A percentile compares a stretch with the other conserved stretches of the same genome.
These are phyloP conservation scores for Mesoligia furuncula DNA, from an alignment of 2,888 invertebrate genomes.

Conservation along the genomic window DNA sequence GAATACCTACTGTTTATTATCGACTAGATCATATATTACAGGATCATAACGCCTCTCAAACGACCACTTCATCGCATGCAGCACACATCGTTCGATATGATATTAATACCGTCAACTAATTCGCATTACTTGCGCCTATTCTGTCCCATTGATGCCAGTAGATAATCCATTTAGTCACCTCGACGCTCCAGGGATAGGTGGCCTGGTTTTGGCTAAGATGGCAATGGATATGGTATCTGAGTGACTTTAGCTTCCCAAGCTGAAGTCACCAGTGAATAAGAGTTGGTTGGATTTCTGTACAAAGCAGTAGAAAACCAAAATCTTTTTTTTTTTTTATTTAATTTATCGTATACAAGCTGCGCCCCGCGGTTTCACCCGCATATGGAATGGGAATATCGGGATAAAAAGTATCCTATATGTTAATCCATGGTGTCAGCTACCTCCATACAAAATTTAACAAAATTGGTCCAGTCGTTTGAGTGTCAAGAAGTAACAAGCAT, in stretches of 20 bases:
- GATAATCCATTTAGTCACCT: conserved; percentile 6
- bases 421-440: no score
- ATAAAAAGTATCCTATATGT: no score
- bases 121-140: background rate
- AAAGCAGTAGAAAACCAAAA: background rate
- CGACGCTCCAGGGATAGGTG: background rate
- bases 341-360: no score
- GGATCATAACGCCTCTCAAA: background rate
- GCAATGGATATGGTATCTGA: background rate
- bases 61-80: background rate
- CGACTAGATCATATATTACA: background rate
- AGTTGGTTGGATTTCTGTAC: background rate
- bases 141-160: background rate
- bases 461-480: no score
- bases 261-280: background rate
- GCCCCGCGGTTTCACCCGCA: no score
- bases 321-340: background rate
- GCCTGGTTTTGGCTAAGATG: background rate
- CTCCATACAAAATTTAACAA: no score
- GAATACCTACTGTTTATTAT: no score
- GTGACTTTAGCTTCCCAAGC: no score
- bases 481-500: no score
- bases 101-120: background rate
- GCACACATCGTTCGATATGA: background rate
- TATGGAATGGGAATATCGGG: no score